Conservation (phyloP, 2,888 invertebrate species). For the Aelia acuminata region DNA sequence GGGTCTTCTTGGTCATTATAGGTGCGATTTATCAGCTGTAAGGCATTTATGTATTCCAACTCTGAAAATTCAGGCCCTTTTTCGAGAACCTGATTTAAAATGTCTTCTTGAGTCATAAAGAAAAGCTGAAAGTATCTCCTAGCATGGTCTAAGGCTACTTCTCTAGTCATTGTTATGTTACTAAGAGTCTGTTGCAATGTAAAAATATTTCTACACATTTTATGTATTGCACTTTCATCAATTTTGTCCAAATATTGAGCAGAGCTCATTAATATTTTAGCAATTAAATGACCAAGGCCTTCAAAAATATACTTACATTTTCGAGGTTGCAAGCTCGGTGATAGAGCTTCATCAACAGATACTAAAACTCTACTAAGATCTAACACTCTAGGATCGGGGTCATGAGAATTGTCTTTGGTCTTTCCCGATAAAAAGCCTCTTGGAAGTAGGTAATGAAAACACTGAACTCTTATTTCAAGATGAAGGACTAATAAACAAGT, state of each 20-base stretch:
- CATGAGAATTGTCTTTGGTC: constrained; percentile 73
- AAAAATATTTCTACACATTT: constrained; percentile 88
- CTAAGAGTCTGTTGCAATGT: constrained; percentile 88
- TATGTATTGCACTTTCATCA: constrained; percentile 85
- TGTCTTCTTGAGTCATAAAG: constrained; percentile 86
- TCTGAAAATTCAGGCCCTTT: constrained; percentile 90
- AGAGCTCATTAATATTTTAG: constrained; percentile 85
- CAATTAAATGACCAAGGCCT: constrained; percentile 87
- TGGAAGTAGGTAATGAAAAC: constrained; percentile 90
- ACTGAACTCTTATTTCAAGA: constrained; percentile 94
- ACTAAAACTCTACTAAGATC: constrained; percentile 84
- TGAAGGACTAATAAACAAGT: constrained; percentile 93
- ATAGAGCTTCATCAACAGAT: constrained; percentile 83
- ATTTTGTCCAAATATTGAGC: constrained; percentile 85
- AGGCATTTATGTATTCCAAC: constrained; percentile 88
- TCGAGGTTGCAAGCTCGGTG: constrained; percentile 81
- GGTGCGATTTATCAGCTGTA: constrained; percentile 79
- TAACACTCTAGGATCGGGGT: constrained; percentile 82
- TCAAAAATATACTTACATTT: constrained; percentile 92
- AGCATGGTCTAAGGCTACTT: constrained; percentile 90
- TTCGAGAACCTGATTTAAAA: constrained; percentile 86
- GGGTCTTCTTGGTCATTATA: constrained; percentile 68
- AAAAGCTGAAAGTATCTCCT: constrained; percentile 90
- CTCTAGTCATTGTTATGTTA: constrained; percentile 85
- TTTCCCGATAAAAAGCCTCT: constrained; percentile 71